Percentiles rank a stretch among this genome's conserved stretches.
Evolutionary conservation across 2,113 vertebrate species (phyloP).

Genomic region (Onychostoma macrolepis): DNA sequence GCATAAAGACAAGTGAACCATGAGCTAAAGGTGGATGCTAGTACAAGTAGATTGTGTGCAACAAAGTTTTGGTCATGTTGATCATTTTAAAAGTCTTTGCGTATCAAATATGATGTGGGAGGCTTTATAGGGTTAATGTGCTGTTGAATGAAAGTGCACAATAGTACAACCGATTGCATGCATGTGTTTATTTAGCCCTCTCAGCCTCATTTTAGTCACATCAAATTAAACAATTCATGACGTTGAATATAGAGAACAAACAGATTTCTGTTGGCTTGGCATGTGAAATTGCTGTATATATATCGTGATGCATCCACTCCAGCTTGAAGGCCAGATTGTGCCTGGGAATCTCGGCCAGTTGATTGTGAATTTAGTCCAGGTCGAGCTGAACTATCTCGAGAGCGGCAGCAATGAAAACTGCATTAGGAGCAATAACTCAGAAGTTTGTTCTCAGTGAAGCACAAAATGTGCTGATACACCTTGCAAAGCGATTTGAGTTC

Average conservation of each 20-base stretch:
- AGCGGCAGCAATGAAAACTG: slow-evolving; percentile 49
- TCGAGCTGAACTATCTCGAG: slow-evolving; percentile 34
- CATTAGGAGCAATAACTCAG: slow-evolving; percentile 54
- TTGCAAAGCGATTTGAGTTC: slow-evolving; percentile 50
- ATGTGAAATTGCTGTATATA: slow-evolving; percentile 14
- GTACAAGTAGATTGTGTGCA: background rate
- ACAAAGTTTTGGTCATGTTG: background rate
- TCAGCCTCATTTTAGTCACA: background rate
- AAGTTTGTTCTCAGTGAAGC: slow-evolving; percentile 52
- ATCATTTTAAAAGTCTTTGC: background rate
- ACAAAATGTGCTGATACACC: slow-evolving; percentile 56
- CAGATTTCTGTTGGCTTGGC: background rate
- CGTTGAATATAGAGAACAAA: background rate
- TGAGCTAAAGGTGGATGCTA: background rate
- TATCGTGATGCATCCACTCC: background rate
- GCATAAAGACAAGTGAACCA: background rate
- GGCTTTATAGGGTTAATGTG: background rate
- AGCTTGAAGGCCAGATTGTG: slow-evolving; percentile 40
- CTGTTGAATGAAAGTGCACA: background rate
- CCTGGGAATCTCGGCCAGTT: slow-evolving; percentile 28
- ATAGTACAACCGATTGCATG: background rate
- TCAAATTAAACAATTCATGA: background rate
- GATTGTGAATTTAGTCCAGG: slow-evolving; percentile 42
- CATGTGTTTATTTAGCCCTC: background rate
- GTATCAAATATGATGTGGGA: background rate